A percentile compares a stretch with the other conserved stretches of the same genome.
Evolutionary conservation across 2,888 invertebrate genomes (phyloP).

Genomic region (Choreutis nemorana): DNA sequence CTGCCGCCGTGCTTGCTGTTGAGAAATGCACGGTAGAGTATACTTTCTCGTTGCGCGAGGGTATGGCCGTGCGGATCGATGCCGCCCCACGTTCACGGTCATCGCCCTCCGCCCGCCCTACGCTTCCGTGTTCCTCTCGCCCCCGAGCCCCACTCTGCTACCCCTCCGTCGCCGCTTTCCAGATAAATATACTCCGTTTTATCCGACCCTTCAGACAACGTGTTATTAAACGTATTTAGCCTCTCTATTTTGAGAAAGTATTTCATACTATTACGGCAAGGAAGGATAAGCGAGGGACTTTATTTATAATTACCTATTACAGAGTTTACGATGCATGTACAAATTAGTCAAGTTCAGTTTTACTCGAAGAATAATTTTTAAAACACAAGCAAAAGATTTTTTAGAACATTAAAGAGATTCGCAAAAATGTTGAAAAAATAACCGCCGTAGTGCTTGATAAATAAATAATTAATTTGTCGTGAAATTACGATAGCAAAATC

Average conservation of each 20-base stretch:
- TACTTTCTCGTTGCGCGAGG: conserved; percentile 62
- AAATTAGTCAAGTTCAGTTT: no score
- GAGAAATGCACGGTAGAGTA: conserved; percentile 16
- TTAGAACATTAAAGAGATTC: no score
- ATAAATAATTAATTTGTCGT: no score
- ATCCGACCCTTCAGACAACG: conserved; percentile 43
- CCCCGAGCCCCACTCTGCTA: conserved; percentile 17
- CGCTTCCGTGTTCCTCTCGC: conserved; percentile 54
- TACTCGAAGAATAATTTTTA: no score
- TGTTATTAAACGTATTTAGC: conserved; percentile 60
- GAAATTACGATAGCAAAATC: no score
- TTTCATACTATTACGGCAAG: conserved; percentile 20
- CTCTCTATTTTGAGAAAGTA: conserved; percentile 48
- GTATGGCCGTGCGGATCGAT: conserved; percentile 58
- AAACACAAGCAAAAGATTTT: no score
- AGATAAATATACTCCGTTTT: conserved; percentile 51
- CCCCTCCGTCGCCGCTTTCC: conserved; percentile 21
- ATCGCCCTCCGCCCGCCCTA: conserved; percentile 66
- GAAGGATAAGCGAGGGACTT: conserved; percentile 6
- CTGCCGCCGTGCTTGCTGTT: not conserved
- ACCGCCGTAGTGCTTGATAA: no score
- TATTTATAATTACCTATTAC: no score
- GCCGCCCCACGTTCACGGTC: conserved; percentile 65
- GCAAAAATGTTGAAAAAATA: no score
- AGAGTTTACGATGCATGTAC: no score